Evolutionary conservation across 2,113 vertebrate species (phyloP).

Genomic region (Indri indri): DNA sequence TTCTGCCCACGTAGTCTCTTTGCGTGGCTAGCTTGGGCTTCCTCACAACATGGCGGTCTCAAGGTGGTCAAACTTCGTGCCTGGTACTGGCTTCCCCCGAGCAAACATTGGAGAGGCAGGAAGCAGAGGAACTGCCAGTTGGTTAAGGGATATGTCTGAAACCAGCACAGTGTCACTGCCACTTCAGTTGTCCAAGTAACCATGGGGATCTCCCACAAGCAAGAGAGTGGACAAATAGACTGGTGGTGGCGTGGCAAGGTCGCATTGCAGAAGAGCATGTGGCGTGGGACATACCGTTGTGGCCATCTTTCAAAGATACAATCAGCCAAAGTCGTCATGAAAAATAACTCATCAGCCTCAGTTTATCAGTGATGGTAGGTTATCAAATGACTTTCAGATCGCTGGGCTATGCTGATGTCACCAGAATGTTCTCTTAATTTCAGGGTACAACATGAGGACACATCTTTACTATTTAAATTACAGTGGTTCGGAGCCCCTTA

Average conservation of each 20-base stretch:
- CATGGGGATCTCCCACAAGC: too few species aligned
- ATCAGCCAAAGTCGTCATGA: neutral
- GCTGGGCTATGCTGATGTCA: neutral
- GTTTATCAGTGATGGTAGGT: too few species aligned
- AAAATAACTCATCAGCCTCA: neutral
- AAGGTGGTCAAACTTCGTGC: too few species aligned
- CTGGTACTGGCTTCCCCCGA: neutral
- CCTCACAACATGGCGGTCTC: rapidly evolving
- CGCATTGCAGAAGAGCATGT: too few species aligned
- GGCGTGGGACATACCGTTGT: too few species aligned
- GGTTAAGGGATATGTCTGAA: too few species aligned
- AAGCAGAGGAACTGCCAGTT: neutral
- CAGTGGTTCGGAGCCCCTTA: too few species aligned
- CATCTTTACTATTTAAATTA: neutral
- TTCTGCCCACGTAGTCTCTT: neutral
- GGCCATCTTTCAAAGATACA: neutral
- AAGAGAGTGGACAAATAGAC: too few species aligned
- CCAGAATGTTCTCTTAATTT: neutral
- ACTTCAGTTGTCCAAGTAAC: too few species aligned
- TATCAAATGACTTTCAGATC: neutral
- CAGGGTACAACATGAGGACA: neutral
- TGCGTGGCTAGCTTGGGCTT: neutral
- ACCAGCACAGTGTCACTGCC: too few species aligned
- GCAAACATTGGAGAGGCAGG: neutral
- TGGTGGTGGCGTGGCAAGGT: too few species aligned